These are phyloP conservation scores for Zenarchopterus dispar DNA, from an alignment of 2,797 vertebrate species.

Conservation along the genomic window DNA sequence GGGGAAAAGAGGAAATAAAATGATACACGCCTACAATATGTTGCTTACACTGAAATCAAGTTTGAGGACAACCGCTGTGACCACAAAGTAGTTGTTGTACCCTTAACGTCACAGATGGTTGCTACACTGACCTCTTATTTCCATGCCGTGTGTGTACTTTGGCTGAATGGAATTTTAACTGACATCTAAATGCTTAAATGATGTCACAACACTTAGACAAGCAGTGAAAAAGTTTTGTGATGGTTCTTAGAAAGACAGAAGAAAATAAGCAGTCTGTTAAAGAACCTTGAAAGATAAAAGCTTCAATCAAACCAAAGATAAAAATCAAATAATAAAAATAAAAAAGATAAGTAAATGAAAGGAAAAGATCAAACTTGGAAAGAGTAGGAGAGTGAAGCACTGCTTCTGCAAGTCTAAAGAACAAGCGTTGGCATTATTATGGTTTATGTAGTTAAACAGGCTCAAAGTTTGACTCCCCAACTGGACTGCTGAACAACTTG, in stretches of 20 bases:
- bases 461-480: conserved; percentile 3
- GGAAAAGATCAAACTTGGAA: conserved; percentile 40
- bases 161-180: not conserved
- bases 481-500: not conserved
- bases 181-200: conserved; percentile 20
- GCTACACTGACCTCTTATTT: accelerated
- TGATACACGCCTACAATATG: too few relatives aligned
- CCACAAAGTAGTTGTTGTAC: not conserved
- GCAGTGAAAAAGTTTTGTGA: conserved; percentile 45
- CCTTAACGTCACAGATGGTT: not conserved
- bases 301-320: conserved; percentile 23
- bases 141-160: not conserved
- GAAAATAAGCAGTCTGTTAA: conserved; percentile 68
- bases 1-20: conserved; percentile 1
- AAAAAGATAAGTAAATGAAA: conserved; percentile 29
- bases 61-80: not conserved
- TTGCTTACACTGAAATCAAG: not conserved
- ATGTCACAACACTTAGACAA: conserved; percentile 52
- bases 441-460: conserved; percentile 53
- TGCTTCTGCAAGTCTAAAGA: conserved; percentile 44
- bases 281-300: conserved; percentile 70
- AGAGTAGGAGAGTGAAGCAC: conserved; percentile 38
- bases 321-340: conserved; percentile 32
- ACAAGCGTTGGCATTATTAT: conserved; percentile 53
- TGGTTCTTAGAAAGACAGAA: conserved; percentile 71